These are phyloP conservation scores for Falco cherrug DNA, from an alignment of 2,797 vertebrate genomes.

Conservation along the genomic window DNA sequence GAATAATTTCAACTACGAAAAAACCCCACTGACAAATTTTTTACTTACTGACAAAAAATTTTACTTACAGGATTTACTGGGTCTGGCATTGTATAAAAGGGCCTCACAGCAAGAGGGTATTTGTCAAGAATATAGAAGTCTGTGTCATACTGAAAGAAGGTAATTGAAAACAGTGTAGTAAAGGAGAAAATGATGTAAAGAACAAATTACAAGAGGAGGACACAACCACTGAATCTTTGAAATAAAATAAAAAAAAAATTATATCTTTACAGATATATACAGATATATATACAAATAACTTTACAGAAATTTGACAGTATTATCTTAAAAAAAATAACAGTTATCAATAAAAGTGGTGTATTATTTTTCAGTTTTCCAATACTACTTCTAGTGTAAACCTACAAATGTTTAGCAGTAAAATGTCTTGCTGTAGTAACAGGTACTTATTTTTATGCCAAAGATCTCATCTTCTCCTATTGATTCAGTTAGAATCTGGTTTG, in stretches of 20 bases:
- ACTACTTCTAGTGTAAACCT: not conserved
- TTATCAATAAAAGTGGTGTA: not conserved
- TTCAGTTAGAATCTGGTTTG: not conserved
- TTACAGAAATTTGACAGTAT: not conserved
- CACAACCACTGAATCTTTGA: not conserved
- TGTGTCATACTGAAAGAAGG: conserved; percentile 89
- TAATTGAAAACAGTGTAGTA: conserved; percentile 3
- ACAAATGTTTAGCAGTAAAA: not conserved
- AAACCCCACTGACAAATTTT: not conserved
- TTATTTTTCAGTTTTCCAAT: not conserved
- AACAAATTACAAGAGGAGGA: not conserved
- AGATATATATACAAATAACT: not conserved
- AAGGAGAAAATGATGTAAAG: not conserved
- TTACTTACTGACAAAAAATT: not conserved
- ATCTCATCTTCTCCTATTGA: not conserved
- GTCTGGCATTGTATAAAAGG: conserved; percentile 99
- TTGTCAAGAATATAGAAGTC: conserved; percentile 99
- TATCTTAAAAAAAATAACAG: not conserved
- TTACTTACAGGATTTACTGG: conserved; percentile 89
- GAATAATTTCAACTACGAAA: not conserved
- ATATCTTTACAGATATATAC: too few relatives aligned
- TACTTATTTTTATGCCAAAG: not conserved
- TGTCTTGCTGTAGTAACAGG: not conserved
- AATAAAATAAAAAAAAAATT: not conserved
- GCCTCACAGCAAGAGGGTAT: conserved; percentile 95